Conservation (phyloP, 2,888 invertebrate genomes). For the Diadromus collaris region DNA sequence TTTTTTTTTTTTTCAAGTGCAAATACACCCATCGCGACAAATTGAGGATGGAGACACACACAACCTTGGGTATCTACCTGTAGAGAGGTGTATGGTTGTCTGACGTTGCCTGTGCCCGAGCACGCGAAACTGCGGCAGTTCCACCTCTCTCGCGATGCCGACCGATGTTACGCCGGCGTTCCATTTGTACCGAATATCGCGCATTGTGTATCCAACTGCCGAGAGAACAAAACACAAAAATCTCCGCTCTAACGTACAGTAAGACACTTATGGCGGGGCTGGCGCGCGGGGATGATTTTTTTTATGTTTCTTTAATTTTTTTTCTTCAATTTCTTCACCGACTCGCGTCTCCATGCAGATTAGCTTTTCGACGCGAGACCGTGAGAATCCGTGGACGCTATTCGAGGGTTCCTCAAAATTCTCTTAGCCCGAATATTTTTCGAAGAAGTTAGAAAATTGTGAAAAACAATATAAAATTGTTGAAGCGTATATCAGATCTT, state of each 20-base stretch:
- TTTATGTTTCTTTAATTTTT: conserved; percentile 28
- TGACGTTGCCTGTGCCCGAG: conserved; percentile 97
- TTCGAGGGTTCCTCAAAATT: conserved; percentile 2
- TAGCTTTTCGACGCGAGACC: conserved; percentile 42
- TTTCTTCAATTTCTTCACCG: conserved; percentile 37
- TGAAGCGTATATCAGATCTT: not conserved
- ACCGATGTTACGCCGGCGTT: conserved; percentile 95
- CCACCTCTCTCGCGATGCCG: conserved; percentile 97
- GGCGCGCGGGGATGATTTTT: conserved; percentile 46
- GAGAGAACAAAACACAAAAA: conserved; percentile 80
- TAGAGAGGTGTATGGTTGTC: conserved; percentile 96
- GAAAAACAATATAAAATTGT: conserved; percentile 3
- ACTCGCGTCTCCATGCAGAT: conserved; percentile 46
- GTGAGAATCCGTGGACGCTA: conserved; percentile 38
- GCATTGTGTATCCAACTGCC: conserved; percentile 98
- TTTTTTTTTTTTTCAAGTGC: conserved; percentile 51
- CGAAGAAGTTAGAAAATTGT: not conserved
- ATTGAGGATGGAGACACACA: conserved; percentile 72
- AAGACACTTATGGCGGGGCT: conserved; percentile 70
- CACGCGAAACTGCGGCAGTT: conserved; percentile 98
- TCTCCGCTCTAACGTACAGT: conserved; percentile 79
- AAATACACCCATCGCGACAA: conserved; percentile 63
- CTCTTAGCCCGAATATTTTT: not conserved
- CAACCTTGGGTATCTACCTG: conserved; percentile 87
- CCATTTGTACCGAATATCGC: conserved; percentile 98